Percentiles rank a stretch among this genome's conserved stretches.
Conservation (phyloP, 1,140 invertebrate species). For the Charaxes varanes region DNA sequence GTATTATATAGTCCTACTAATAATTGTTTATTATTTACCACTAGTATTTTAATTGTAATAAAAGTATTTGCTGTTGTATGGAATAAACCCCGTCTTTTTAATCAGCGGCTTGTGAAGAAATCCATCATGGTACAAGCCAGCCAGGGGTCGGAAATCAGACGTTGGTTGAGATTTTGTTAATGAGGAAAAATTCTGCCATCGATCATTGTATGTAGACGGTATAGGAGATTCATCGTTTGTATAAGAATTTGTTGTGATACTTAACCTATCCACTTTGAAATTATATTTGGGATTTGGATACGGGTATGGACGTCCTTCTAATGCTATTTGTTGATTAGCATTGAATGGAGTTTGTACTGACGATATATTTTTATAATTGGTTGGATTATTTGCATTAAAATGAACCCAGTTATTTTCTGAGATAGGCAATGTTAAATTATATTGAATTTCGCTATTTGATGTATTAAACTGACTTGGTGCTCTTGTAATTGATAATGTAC, state of each 20-base stretch:
- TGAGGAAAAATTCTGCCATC: slow-evolving; percentile 41
- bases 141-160: slow-evolving; percentile 53
- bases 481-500: slow-evolving; percentile 30
- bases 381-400: too few species aligned
- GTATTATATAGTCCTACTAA: too few species aligned
- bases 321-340: too few species aligned
- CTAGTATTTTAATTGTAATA: slow-evolving; percentile 3
- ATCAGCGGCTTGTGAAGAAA: slow-evolving; percentile 39
- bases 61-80: slow-evolving; percentile 3
- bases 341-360: too few species aligned
- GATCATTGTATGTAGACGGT: slow-evolving; percentile 31
- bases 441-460: slow-evolving; percentile 7
- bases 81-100: slow-evolving; percentile 12
- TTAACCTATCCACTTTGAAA: slow-evolving; percentile 36
- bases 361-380: too few species aligned
- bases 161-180: slow-evolving; percentile 25
- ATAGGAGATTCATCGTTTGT: slow-evolving; percentile 33
- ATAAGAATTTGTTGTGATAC: slow-evolving; percentile 46
- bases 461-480: slow-evolving; percentile 11
- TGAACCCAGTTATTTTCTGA: slow-evolving; percentile 35
- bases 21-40: background rate
- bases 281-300: slow-evolving; percentile 33
- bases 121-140: slow-evolving; percentile 63
- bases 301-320: slow-evolving; percentile 7
- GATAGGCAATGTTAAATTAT: slow-evolving; percentile 23